Evolutionary conservation across 2,797 vertebrate genomes (phyloP), one percentile per base, ranked within the genome.

Genomic region (Sebastes glaucus): DNA sequence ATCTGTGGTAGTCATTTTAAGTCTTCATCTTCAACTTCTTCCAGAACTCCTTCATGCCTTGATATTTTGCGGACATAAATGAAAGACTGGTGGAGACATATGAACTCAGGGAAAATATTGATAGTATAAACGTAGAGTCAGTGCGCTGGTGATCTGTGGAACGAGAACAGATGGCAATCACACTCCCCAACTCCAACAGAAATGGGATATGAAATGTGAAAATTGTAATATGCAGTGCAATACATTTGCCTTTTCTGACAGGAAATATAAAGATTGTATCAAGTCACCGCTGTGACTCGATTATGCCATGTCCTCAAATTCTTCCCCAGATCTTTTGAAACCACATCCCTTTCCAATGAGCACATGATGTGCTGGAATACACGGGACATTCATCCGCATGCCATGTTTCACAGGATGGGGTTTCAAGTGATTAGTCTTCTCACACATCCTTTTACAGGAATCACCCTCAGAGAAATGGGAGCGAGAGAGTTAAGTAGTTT

Each of bases 401-500:
- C 72, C 81, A 71, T 78, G 85, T 83, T 91, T 89, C 92, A 92
- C 90, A 87, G 88, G 82, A 90, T 59, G 80, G 49, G 63, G 56
- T 85, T 88, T 88, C 74, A 56, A 80, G 75, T 88, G 89, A 93
- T 93, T 88, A 86, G 81, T 65, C 76, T 72, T 87, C 81, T 83
- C 85, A 94, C 90, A 90, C 89, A 91, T 91, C 78, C 73, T 79
- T 90, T 92, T 86, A 91, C 83, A 94, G 86, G 82, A 92, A 92
- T 91, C 74, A 70, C 56, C 77, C 73, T 49, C 56, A 52, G 62
- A 56, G 86, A 85, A 88, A 85, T 64, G 52, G 78, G 83, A 72
- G 77, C 66, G 78, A 18, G 68, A 78, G 75, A 87, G 89, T 71
- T 73, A 82, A 92, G 83, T 60, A 63, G 61, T 74, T 69, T 76